Evolutionary conservation across 2,113 vertebrate species (phyloP).

Genomic region (Trogon surrucura): DNA sequence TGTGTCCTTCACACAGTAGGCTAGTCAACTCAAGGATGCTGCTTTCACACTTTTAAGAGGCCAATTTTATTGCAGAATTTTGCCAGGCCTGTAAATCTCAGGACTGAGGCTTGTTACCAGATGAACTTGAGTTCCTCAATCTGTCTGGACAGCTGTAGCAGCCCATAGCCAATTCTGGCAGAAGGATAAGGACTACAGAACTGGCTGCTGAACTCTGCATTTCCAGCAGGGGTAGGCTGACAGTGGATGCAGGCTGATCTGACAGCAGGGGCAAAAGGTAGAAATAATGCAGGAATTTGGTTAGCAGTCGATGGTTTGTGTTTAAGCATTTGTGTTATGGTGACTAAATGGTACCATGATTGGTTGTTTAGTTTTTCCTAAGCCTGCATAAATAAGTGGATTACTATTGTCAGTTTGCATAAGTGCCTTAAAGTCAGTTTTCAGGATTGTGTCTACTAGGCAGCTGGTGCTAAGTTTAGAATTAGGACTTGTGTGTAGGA

Average conservation of each 20-base stretch:
- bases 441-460: not conserved
- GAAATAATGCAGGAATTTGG: not conserved
- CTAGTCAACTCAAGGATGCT: not conserved
- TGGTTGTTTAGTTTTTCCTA: not conserved
- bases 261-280: not conserved
- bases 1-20: not conserved
- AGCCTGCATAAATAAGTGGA: not conserved
- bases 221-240: not conserved
- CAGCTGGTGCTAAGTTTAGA: not conserved
- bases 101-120: not conserved
- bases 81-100: not conserved
- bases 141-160: not conserved
- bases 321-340: not conserved
- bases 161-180: not conserved
- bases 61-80: not conserved
- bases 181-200: not conserved
- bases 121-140: not conserved
- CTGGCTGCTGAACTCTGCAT: not conserved
- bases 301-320: not conserved
- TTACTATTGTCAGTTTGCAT: not conserved
- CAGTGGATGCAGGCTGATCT: not conserved
- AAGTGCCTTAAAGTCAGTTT: not conserved
- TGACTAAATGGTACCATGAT: not conserved
- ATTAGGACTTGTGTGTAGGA: not conserved
- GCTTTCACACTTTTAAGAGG: rapidly evolving